A percentile compares a stretch with the other conserved stretches of the same genome.
These are phyloP conservation scores for Tokudaia muenninki DNA, from an alignment of 2,797 vertebrate genomes.

Conservation along the genomic window DNA sequence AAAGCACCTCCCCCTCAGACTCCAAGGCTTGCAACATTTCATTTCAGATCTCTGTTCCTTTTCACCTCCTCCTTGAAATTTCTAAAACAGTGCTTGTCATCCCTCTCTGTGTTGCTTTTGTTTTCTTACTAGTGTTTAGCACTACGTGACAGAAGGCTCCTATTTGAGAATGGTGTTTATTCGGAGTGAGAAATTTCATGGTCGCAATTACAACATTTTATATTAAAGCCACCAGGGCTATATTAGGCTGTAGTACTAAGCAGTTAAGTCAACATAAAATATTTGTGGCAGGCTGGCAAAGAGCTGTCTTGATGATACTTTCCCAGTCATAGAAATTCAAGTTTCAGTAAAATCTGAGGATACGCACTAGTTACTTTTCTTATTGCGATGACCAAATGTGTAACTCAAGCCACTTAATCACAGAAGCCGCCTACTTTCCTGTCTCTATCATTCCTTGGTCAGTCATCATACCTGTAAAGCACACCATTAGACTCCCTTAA, in stretches of 20 bases:
- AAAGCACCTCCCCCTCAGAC: not conserved
- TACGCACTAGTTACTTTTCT: not conserved
- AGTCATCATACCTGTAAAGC: not conserved
- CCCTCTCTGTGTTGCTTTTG: not conserved
- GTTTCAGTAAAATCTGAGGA: not conserved
- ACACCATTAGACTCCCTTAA: not conserved
- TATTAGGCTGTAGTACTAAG: not conserved
- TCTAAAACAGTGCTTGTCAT: conserved; percentile 8
- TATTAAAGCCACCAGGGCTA: not conserved
- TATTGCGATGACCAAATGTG: not conserved
- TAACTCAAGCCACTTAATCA: not conserved
- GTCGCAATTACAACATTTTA: not conserved
- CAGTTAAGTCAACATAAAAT: not conserved
- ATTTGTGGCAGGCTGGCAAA: not conserved
- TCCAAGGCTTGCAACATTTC: not conserved
- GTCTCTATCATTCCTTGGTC: not conserved
- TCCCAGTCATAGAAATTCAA: not conserved
- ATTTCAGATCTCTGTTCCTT: not conserved
- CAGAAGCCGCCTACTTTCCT: not conserved
- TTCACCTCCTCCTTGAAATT: not conserved
- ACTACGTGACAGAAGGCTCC: not conserved
- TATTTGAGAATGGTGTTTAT: conserved; percentile 46
- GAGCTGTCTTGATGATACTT: not conserved
- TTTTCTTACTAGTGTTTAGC: not conserved
- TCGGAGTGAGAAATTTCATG: not conserved